phyloP scores from a whole-genome alignment of 2,113 vertebrate species.

The Anoura caudifer region DNA sequence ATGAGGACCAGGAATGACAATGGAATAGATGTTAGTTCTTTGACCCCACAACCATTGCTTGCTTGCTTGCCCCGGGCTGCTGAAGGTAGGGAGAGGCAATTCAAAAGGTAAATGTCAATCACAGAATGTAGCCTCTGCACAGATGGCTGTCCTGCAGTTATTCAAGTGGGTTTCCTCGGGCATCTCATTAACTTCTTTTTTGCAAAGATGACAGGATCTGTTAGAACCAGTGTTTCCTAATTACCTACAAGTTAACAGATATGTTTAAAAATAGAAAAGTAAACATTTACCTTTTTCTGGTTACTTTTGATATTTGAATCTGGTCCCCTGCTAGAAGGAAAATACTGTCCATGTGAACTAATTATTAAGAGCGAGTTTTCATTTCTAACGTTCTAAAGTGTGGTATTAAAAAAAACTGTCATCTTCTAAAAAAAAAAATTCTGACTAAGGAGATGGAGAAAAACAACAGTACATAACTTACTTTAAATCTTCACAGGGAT shows the following conservation, averaged over 20 bases:
- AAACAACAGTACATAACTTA: neutral
- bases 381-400: constrained; percentile 11
- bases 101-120: neutral
- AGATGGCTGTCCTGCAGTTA: neutral
- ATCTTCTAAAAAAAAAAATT: neutral
- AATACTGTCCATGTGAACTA: neutral
- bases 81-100: neutral
- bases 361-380: neutral
- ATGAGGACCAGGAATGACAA: neutral
- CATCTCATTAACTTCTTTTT: neutral
- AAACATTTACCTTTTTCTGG: neutral
- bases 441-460: neutral
- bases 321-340: neutral
- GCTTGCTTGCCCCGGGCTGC: neutral
- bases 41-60: neutral
- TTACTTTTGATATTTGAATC: neutral
- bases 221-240: neutral
- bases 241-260: neutral
- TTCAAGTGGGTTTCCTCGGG: neutral
- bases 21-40: neutral
- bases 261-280: neutral
- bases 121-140: neutral
- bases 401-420: neutral
- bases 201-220: neutral
- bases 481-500: neutral